Evolutionary conservation across 2,113 vertebrate genomes (phyloP), one percentile per base, ranked within the genome.

Genomic region (Galbula dea): DNA sequence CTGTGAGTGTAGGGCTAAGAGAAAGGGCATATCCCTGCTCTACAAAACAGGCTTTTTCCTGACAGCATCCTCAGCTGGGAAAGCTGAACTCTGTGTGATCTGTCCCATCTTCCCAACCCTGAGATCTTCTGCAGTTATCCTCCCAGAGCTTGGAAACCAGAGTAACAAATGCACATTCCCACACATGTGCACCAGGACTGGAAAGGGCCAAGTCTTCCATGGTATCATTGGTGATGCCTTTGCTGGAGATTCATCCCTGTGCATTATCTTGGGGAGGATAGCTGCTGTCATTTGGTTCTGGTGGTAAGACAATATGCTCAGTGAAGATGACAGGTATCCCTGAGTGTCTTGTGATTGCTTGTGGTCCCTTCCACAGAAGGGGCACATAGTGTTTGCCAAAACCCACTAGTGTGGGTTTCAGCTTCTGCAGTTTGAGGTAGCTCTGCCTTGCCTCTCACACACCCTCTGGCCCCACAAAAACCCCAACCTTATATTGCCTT

Each of bases 181-280:
- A 29, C 1, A 0, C 22, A 10, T 2, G 1, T 21, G 46, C 29
- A 3, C 39, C 3, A 0, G 11, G 13, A 36, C 23, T 11, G 4
- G n/a, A 48, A 57, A 41, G 29, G 26, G 21, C 16, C 36, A 2
- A 22, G 17, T 15, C 7, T 63, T 15, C 20, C 23, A 1, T 2
- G 57, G 22, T 26, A 6, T 24, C 22, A 0, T 20, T 12, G 69
- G 68, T 2, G 23, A 14, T n/a, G 59, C 67, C 22, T 83, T 66
- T 23, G 27, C 45, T 32, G 19, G 45, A 39, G 62, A 5, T 48
- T n/a, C 29, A 23, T n/a, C 73, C 49, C n/a, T 20, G 2, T 3
- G 17, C 5, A 45, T 30, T 52, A 10, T 41, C 65, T 34, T 49
- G 24, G 87, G 43, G 59, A 8, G 0, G 2, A 18, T 32, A 26